Conservation (phyloP, 2,888 invertebrate species). For the Apamea monoglypha region DNA sequence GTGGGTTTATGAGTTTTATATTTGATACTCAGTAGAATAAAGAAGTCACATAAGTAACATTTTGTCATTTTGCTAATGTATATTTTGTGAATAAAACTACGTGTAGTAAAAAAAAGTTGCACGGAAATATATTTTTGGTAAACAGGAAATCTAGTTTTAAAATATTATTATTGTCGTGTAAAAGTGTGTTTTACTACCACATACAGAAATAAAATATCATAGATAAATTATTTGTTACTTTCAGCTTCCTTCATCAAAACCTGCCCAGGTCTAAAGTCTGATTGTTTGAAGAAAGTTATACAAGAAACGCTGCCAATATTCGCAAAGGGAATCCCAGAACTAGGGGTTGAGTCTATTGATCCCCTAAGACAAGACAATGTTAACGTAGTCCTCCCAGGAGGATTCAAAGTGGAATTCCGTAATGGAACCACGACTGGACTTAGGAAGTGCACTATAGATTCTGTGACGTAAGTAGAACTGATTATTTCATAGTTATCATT, state of each 20-base stretch:
- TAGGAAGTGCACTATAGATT: constrained; percentile 79
- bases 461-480: constrained; percentile 73
- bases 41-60: neutral
- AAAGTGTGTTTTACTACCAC: neutral
- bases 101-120: no score
- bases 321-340: constrained; percentile 77
- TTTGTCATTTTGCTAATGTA: neutral
- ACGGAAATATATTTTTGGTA: neutral
- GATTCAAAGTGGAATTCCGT: constrained; percentile 75
- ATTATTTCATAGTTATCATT: neutral
- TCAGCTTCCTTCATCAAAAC: constrained; percentile 69
- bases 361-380: constrained; percentile 73
- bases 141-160: no score
- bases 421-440: constrained; percentile 79
- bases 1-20: neutral
- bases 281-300: constrained; percentile 77
- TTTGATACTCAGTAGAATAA: neutral
- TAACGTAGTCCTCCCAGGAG: constrained; percentile 76
- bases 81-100: neutral
- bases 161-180: neutral
- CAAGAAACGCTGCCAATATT: constrained; percentile 78
- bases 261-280: constrained; percentile 76
- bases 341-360: constrained; percentile 75
- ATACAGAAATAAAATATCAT: neutral
- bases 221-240: neutral